A percentile compares a stretch with the other conserved stretches of the same genome.
Evolutionary conservation across 1,140 invertebrate genomes (phyloP).

Genomic region (Portunus trituberculatus): DNA sequence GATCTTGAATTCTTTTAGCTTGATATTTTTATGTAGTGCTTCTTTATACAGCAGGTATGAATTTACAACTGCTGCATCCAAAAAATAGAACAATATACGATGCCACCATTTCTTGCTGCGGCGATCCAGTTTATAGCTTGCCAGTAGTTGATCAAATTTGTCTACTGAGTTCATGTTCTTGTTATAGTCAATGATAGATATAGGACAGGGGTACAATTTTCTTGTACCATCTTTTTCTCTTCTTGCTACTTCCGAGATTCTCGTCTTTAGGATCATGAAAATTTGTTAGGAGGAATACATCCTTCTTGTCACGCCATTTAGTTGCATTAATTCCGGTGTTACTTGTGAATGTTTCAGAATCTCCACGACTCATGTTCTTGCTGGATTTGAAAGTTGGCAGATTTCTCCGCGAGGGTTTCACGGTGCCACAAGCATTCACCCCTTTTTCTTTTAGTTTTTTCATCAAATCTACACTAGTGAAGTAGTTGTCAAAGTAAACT

Average conservation of each 20-base stretch:
- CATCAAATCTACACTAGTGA: constrained; percentile 34
- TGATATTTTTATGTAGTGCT: neutral
- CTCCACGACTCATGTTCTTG: neutral
- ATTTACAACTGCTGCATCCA: constrained; percentile 25
- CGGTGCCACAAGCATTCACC: constrained; percentile 37
- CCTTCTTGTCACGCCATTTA: constrained; percentile 38
- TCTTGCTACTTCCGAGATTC: constrained; percentile 25
- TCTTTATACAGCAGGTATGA: neutral
- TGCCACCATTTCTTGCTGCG: constrained; percentile 23
- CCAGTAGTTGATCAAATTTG: neutral
- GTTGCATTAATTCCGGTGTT: constrained; percentile 27
- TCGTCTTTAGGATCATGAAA: constrained; percentile 25
- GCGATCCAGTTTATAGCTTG: constrained; percentile 25
- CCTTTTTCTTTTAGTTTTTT: neutral
- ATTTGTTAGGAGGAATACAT: constrained; percentile 40
- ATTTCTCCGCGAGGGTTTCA: constrained; percentile 26
- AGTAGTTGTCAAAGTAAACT: constrained; percentile 43
- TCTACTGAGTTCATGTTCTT: neutral
- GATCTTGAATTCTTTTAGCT: neutral
- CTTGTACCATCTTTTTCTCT: constrained; percentile 29
- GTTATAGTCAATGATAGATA: neutral
- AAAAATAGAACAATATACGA: neutral
- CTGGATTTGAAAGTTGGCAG: neutral
- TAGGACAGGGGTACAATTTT: neutral
- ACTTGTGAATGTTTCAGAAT: constrained; percentile 44